Evolutionary conservation across 2,113 vertebrate genomes (phyloP), one percentile per base, ranked within the genome.

Genomic region (Xiphias gladius): DNA sequence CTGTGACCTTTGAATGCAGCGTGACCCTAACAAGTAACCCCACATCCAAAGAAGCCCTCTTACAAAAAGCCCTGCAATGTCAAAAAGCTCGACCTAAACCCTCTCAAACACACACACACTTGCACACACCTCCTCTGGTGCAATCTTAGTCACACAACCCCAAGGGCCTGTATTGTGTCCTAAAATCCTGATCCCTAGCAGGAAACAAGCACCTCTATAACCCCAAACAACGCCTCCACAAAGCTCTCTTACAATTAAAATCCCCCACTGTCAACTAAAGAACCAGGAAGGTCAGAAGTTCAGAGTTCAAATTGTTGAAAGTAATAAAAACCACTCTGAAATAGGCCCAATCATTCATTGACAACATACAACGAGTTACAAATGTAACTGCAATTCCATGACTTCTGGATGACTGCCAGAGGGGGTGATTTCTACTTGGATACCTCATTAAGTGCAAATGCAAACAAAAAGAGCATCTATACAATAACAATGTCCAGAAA

Each of bases 201-300:
- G 89, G 87, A 94, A 93, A 92, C 86, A 92, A 92, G 90, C 61
- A 83, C 76, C 82, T 66, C 84, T 85, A 92, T 82, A 93, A 88
- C 76, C 89, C 90, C 57, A 79, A 92, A 93, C 88, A 89, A 89
- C 70, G 1, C 67, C 65, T 9, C 17, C 39, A 88, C 91, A 90
- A 87, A 89, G 82, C 87, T 77, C 83, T 83, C 88, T 76, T 71
- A 83, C 65, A 82, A 90, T 82, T 76, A 82, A 86, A 87, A 89
- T 82, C 74, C 62, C 74, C 84, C 65, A 12, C 73, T 35, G 71
- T 52, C 86, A 64, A 74, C 81, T 73, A 70, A 65, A 89, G 68
- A 82, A 71, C 24, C 48, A 26, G 71, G 71, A 69, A 61, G 86
- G 92, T 90, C 74, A 20, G 19, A 30, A 86, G 91, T 88, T 91